Evolutionary conservation across 2,797 vertebrate species (phyloP).

Genomic region (Myotis vivesi): DNA sequence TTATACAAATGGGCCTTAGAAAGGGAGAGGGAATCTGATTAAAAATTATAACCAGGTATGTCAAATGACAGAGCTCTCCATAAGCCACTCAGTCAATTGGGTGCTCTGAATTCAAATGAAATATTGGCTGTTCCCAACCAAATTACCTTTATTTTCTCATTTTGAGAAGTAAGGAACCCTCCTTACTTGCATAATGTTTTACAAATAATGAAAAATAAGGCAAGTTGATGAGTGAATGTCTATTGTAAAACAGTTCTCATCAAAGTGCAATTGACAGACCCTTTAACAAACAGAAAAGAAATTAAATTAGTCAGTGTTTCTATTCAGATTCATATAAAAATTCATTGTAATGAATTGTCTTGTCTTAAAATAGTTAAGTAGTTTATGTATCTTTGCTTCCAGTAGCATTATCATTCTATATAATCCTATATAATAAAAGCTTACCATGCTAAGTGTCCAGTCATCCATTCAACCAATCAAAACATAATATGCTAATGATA

Average conservation of each 20-base stretch:
- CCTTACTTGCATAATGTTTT: background rate
- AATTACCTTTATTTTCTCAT: background rate
- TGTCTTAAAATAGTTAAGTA: background rate
- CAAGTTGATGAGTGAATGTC: background rate
- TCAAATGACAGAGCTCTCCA: background rate
- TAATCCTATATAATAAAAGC: too few relatives aligned
- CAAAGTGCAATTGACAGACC: background rate
- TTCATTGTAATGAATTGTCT: background rate
- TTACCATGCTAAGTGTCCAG: too few relatives aligned
- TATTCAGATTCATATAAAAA: constrained; percentile 17
- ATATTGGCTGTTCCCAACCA: background rate
- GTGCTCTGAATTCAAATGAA: background rate
- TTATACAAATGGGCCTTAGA: background rate
- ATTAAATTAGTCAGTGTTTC: background rate
- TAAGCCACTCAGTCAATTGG: background rate
- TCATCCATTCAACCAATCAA: too few relatives aligned
- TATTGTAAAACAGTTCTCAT: background rate
- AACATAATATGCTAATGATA: too few relatives aligned
- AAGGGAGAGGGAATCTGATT: background rate
- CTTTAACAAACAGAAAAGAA: constrained; percentile 37
- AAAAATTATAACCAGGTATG: constrained; percentile 17
- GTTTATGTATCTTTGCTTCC: background rate
- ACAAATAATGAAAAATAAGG: background rate
- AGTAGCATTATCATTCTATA: background rate
- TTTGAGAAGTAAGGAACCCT: background rate